Evolutionary conservation across 2,888 invertebrate species (phyloP), one percentile per base, ranked within the genome.

Genomic region (Hemithea aestivaria): DNA sequence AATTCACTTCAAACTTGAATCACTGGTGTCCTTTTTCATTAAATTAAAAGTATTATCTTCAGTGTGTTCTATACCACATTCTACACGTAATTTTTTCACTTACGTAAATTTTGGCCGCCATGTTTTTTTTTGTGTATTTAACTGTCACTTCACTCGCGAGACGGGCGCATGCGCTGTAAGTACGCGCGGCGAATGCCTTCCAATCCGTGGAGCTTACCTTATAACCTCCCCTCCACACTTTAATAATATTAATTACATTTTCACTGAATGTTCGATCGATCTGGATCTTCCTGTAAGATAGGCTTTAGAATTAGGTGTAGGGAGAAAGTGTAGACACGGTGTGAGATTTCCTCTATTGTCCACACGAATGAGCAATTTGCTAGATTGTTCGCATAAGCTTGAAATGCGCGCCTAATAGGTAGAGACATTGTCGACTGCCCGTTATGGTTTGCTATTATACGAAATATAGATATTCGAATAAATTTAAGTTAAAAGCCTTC

Each of bases 81-180:
- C 76, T 72, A 65, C 74, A 73, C 71, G 67, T 58, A 48, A 40
- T 54, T 67, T 73, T 79, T 77, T 77, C 85, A 85, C 85, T 85
- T 85, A 85, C 85, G 80, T 84, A 84, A 73, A 84, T 66, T 82
- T 82, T 83, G 69, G 81, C 76, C 74, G 83, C 78, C 85, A 85
- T 85, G 5, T 16, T 16, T 59, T 72, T 81, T 62, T 73, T 81
- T 68, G 55, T 61, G 64, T 68, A 67, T 70, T 72, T 66, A 78
- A 76, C 66, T 77, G 69, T 74, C 72, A 78, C 73, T 68, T 78
- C 80, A 80, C 80, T 76, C 82, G 80, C 81, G 83, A 66, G 58
- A 62, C 73, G 66, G 61, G 70, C 75, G 66, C 76, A 68, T 73
- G 81, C 83, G 83, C 80, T 69, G 64, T 58, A 56, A 55, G 61